Evolutionary conservation across 2,888 invertebrate species (phyloP).

Genomic region (Idaea dimidiata): DNA sequence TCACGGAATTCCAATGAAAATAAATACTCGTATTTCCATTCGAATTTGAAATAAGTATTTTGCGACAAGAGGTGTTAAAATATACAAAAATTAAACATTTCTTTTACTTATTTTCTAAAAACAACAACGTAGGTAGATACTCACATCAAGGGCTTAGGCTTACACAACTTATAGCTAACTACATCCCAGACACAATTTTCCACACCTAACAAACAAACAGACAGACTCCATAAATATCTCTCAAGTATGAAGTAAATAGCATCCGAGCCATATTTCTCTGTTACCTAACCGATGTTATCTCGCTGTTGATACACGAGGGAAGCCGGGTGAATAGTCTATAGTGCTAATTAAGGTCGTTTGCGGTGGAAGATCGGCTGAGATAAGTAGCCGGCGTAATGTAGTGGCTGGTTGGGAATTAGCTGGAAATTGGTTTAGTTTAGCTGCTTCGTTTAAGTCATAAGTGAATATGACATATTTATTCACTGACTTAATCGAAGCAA

Average conservation of each 20-base stretch:
- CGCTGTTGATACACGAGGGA: slow-evolving; percentile 28
- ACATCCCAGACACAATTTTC: slow-evolving; percentile 1
- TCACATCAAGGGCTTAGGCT: background rate
- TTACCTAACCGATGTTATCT: slow-evolving; percentile 29
- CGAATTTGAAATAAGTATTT: too few relatives aligned
- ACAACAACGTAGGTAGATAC: background rate
- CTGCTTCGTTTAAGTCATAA: too few relatives aligned
- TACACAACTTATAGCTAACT: background rate
- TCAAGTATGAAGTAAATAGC: slow-evolving; percentile 24
- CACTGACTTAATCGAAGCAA: too few relatives aligned
- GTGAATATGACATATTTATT: too few relatives aligned
- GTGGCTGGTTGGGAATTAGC: slow-evolving; percentile 3
- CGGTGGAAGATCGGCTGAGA: background rate
- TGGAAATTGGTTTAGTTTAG: slow-evolving; percentile 14
- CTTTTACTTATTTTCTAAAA: background rate
- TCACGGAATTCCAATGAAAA: too few relatives aligned
- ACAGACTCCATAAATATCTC: slow-evolving; percentile 24
- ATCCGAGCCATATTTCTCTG: slow-evolving; percentile 26
- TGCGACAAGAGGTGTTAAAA: too few relatives aligned
- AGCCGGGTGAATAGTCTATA: slow-evolving; percentile 22
- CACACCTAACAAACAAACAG: slow-evolving; percentile 7
- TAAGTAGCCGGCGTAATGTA: background rate
- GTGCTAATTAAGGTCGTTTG: slow-evolving; percentile 7
- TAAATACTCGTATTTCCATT: too few relatives aligned
- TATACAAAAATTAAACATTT: too few relatives aligned